Percentiles rank a stretch among this genome's conserved stretches.
These are phyloP conservation scores for Drosophila picticornis DNA, from an alignment of 2,888 invertebrate genomes.

Conservation along the genomic window DNA sequence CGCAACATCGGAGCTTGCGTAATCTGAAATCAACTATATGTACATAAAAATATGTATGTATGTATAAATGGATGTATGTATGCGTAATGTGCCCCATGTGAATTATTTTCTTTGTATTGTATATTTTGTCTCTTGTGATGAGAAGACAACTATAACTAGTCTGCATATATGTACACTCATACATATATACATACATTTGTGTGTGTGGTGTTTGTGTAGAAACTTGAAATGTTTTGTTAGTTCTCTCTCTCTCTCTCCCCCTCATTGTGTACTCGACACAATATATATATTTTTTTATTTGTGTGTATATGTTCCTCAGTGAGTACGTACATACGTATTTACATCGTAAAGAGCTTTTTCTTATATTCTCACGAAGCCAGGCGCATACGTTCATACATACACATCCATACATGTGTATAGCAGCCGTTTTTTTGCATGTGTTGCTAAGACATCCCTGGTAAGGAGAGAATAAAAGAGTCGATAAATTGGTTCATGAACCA, in stretches of 20 bases:
- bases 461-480: conserved; percentile 40
- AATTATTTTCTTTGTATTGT: conserved; percentile 43
- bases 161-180: conserved; percentile 10
- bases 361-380: conserved; percentile 18
- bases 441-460: conserved; percentile 50
- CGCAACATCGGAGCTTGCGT: conserved; percentile 65
- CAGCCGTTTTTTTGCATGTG: conserved; percentile 33
- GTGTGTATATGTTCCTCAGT: conserved; percentile 23
- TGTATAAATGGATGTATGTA: conserved; percentile 21
- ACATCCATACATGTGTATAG: conserved; percentile 13
- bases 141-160: conserved; percentile 49
- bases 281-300: conserved; percentile 34
- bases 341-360: conserved; percentile 33
- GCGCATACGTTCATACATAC: conserved; percentile 10
- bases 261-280: conserved; percentile 16
- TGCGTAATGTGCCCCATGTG: conserved; percentile 39
- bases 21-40: conserved; percentile 66
- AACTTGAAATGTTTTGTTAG: conserved; percentile 57
- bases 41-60: conserved; percentile 16
- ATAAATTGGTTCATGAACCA: conserved; percentile 61
- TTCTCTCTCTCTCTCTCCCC: conserved; percentile 12
- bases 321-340: conserved; percentile 36
- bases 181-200: conserved; percentile 1
- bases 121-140: conserved; percentile 35
- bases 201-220: conserved; percentile 22